Evolutionary conservation across 30 jellyfish, hydroid and myxozoan genomes (phyloP), one percentile per base, ranked within the genome.

Genomic region (Nemopilema nomurai): DNA sequence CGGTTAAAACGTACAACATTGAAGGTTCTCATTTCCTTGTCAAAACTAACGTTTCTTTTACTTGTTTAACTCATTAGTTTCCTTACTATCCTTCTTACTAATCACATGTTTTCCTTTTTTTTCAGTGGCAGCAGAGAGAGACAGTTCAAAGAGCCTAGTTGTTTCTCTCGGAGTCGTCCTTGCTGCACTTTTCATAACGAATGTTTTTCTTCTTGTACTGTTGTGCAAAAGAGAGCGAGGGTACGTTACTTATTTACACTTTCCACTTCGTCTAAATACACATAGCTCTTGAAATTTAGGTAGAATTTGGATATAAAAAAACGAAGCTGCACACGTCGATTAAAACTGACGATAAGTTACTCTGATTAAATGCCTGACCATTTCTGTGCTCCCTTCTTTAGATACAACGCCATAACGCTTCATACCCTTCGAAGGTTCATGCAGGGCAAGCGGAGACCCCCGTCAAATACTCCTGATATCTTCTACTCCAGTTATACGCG

Each of bases 171-270:
- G 91, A 19, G 91, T 82, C 28, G 91, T 82, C 3, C 73, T 82
- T 0, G 81, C 81, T 29, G 91, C 91, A 20, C 71, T 82, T 1
- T 82, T 82, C 75, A 82, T 82, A 9, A 82, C 91, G 27, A 82
- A 82, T 70, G 19, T 82, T 1, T 82, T 82, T 62, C 66, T 82
- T 6, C 84, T 82, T 49, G 84, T 82, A 18, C 77, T 82, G 18
- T 76, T 82, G 23, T 82, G 91, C 91, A 82, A 70, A 82, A 69
- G 91, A 82, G 91, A 82, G 17, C 65, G 91, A 52, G 91, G 91
- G 91, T 82, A 28, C 67, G 90, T 79, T 6, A 49, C 23, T 0
- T 0, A n/a, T n/a, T n/a, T n/a, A n/a, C n/a, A n/a, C n/a, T n/a
- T n/a, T 68, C 28, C 20, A 13, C 18, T 51, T 51, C 20, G 18